phyloP scores from a whole-genome alignment of 2,113 vertebrate genomes.

The Lamprologus ornatipinnis region DNA sequence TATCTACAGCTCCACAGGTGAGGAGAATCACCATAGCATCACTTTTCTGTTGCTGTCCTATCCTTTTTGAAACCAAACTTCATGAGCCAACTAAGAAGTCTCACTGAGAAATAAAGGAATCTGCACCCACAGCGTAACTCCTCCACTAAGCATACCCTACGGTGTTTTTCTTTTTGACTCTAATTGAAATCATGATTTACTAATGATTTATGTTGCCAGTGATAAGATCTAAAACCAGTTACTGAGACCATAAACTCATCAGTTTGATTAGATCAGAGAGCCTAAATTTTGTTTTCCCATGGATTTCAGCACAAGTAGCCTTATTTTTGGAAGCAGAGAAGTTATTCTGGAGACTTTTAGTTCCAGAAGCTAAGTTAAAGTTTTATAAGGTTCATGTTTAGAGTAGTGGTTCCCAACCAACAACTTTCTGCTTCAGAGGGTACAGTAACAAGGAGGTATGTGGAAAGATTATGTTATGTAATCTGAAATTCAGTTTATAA shows the following conservation, averaged over 20 bases:
- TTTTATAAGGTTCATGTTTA: neutral
- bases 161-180: neutral
- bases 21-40: neutral
- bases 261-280: neutral
- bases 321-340: neutral
- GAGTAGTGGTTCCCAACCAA: neutral
- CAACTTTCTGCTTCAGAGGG: neutral
- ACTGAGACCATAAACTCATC: neutral
- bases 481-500: neutral
- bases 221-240: neutral
- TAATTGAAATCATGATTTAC: neutral
- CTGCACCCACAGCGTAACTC: neutral
- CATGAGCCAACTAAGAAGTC: neutral
- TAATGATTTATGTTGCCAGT: neutral
- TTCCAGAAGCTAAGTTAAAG: neutral
- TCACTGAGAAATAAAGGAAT: neutral
- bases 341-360: neutral
- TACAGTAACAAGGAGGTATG: neutral
- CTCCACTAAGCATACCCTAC: neutral
- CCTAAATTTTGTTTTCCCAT: neutral
- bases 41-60: neutral
- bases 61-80: neutral
- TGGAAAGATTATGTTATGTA: neutral
- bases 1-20: constrained; percentile 97
- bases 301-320: neutral